Evolutionary conservation across 2,888 invertebrate genomes (phyloP).

Genomic region (Cataglyphis rosenhaueri): DNA sequence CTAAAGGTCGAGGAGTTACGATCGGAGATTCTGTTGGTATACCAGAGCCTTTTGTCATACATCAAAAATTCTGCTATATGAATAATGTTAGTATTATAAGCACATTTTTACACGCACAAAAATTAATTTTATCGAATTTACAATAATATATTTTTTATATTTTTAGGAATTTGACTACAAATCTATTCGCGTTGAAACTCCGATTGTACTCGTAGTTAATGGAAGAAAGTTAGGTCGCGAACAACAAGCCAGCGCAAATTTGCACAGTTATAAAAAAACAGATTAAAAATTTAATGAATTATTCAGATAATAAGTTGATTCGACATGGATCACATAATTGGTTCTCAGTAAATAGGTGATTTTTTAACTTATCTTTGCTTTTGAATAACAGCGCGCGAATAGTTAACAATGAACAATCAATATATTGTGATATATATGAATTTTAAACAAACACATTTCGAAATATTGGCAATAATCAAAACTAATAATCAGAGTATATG

Average conservation of each 20-base stretch:
- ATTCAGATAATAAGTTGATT: neutral
- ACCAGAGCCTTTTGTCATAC: constrained; percentile 90
- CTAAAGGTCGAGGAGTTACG: constrained; percentile 92
- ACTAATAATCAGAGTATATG: constrained; percentile 6
- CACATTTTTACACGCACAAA: neutral
- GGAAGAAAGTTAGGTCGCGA: constrained; percentile 90
- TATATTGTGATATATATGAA: constrained; percentile 1
- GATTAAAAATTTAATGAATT: constrained; percentile 82
- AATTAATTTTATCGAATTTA: constrained; percentile 1
- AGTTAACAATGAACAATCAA: neutral
- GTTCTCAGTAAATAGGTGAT: neutral
- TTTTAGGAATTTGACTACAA: constrained; percentile 90
- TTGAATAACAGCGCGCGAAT: neutral
- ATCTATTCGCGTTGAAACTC: constrained; percentile 92
- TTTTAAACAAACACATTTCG: constrained; percentile 49
- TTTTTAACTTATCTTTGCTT: neutral
- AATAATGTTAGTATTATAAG: constrained; percentile 86
- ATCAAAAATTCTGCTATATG: constrained; percentile 87
- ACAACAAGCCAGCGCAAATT: constrained; percentile 89
- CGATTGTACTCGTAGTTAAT: constrained; percentile 91
- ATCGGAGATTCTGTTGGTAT: constrained; percentile 94
- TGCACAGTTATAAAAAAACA: constrained; percentile 89
- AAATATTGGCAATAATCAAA: constrained; percentile 39
- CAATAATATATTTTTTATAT: constrained; percentile 12
- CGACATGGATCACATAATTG: neutral